Base-by-base conservation (phyloP, 2,888 invertebrate species). In the Pocota personata region DNA sequence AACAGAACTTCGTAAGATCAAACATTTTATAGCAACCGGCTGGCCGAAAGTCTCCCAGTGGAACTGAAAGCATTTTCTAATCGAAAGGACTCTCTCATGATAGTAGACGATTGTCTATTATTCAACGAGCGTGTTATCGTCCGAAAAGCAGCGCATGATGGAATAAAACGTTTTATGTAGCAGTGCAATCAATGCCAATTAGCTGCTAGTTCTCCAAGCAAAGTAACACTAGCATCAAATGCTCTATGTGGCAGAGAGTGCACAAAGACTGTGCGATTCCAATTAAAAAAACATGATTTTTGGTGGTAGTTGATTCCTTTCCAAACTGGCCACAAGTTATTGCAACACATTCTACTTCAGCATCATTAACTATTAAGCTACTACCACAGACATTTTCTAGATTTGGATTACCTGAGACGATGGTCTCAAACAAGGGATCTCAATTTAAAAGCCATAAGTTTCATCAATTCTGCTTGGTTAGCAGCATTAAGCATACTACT, bases 251-350 rank as follows among this genome's bases (percentile, higher is more conserved):
- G 90, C 87, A 90, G 58, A 83, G 92, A 19, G 79, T 92, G 7
- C 92, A 93, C 88, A 88, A 91, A n/a, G 93, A 93, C 87, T 92
- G 90, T 88, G 91, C 92, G 5, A 92, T 92, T 27, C 91, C 91
- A 30, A 87, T 90, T 52, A 48, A 88, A 6, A 89, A 88, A 4
- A 77, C 80, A 4, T 89, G 88, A 86, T 90, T 90, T 60, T 84
- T 92, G 3, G 80, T 93, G n/a, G 86, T 92, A 3, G 89, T 91
- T 7, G 92, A 93, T 82, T 88, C 91, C 3, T 89, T 88, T 87
- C 90, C 91, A 0, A 93, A 92, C 84, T 93, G 91, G 91, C 88
- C 90, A 1, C 92, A 92, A 80, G 88, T n/a, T n/a, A n/a, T n/a
- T n/a, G n/a, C n/a, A n/a, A n/a, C n/a, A n/a, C n/a, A n/a, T n/a